Conservation (phyloP, 2,113 vertebrate genomes). For the Petaurus breviceps region DNA sequence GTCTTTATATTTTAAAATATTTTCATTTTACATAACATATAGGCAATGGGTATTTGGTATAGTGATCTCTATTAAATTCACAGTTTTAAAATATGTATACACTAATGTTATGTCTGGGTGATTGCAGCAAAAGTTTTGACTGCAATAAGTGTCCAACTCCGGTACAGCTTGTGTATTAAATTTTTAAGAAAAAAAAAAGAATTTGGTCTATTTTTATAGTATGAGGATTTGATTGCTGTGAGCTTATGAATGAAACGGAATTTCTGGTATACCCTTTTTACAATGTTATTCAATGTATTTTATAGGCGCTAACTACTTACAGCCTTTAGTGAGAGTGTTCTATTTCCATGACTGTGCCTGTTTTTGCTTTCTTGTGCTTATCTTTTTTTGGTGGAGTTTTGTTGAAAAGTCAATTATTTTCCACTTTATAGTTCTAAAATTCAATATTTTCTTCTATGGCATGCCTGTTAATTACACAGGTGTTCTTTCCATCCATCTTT, state of each 20-base stretch:
- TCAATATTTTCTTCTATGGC: neutral
- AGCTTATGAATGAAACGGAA: neutral
- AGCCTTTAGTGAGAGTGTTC: neutral
- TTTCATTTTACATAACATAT: neutral
- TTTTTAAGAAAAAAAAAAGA: neutral
- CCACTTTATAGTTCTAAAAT: neutral
- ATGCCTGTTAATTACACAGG: neutral
- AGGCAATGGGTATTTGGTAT: neutral
- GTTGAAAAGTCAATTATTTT: neutral
- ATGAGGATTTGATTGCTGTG: neutral
- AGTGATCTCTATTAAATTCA: neutral
- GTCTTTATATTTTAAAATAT: neutral
- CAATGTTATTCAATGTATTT: neutral
- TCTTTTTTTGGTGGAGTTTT: neutral
- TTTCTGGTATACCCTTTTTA: neutral
- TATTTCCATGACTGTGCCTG: neutral
- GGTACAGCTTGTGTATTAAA: neutral
- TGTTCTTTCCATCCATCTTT: neutral
- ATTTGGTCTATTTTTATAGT: neutral
- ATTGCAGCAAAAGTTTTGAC: neutral
- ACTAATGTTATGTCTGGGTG: neutral
- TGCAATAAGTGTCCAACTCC: neutral
- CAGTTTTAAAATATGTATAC: neutral
- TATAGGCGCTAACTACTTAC: neutral
- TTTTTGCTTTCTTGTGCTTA: neutral